These are phyloP conservation scores for Gonatopus flavifemur DNA, from an alignment of 1,140 invertebrate genomes.

Conservation along the genomic window DNA sequence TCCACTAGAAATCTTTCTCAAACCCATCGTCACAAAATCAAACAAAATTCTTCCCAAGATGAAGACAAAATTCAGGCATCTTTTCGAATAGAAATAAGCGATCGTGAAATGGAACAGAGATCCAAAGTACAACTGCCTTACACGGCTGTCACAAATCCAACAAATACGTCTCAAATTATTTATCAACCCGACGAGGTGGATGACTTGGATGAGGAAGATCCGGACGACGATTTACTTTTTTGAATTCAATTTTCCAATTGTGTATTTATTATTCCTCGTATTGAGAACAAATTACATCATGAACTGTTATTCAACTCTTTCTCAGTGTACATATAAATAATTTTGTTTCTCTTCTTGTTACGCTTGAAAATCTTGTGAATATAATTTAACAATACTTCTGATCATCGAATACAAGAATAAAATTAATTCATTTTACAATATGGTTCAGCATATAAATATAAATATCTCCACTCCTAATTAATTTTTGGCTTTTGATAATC, in stretches of 20 bases:
- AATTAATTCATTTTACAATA: too few relatives aligned
- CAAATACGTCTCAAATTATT: conserved; percentile 53
- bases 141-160: conserved; percentile 25
- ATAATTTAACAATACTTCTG: too few relatives aligned
- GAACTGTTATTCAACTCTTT: too few relatives aligned
- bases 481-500: too few relatives aligned
- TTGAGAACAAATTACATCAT: too few relatives aligned
- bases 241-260: conserved; percentile 20
- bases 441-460: too few relatives aligned
- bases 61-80: conserved; percentile 27
- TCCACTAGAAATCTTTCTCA: conserved; percentile 10
- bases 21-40: too few relatives aligned
- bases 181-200: conserved; percentile 60
- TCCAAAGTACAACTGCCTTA: conserved; percentile 47
- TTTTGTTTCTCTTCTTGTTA: too few relatives aligned
- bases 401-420: too few relatives aligned
- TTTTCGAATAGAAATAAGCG: conserved; percentile 50
- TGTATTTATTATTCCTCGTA: neutral
- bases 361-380: too few relatives aligned
- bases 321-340: too few relatives aligned
- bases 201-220: conserved; percentile 64
- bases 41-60: neutral
- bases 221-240: conserved; percentile 57
- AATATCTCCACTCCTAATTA: too few relatives aligned
- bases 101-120: conserved; percentile 46